A percentile compares a stretch with the other conserved stretches of the same genome.
Conservation (phyloP, 2,113 vertebrate genomes). For the Mustela nigripes region DNA sequence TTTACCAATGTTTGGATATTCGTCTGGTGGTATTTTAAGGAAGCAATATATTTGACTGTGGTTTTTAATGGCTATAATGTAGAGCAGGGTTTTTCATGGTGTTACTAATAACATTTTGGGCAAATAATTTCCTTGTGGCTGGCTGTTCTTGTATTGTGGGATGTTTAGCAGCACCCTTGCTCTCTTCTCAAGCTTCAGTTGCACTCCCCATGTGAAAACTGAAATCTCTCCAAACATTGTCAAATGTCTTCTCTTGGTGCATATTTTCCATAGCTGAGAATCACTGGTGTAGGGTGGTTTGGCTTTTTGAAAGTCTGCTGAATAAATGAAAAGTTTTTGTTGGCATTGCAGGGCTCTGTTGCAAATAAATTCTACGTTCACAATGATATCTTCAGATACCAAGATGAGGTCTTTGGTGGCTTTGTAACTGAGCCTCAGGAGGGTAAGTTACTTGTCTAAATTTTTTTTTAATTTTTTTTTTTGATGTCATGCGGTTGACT, state of each 20-base stretch:
- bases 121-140: not conserved
- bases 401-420: slow-evolving; percentile 98
- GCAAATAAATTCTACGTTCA: slow-evolving; percentile 99
- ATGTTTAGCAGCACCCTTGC: not conserved
- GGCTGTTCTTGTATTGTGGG: not conserved
- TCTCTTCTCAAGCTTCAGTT: not conserved
- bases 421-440: slow-evolving; percentile 97
- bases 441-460: slow-evolving; percentile 87
- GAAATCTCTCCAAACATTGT: not conserved
- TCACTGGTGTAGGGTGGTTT: not conserved
- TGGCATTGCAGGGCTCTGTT: slow-evolving; percentile 93
- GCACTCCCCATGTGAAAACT: not conserved
- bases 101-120: not conserved
- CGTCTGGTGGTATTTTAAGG: not conserved
- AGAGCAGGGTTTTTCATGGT: not conserved
- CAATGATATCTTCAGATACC: slow-evolving; percentile 99
- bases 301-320: not conserved
- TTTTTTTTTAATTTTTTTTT: not conserved
- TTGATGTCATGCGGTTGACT: not conserved
- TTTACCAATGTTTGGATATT: not conserved
- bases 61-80: not conserved
- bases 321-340: slow-evolving; percentile 56
- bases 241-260: not conserved
- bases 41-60: not conserved
- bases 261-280: not conserved